Base-by-base conservation (phyloP, 2,888 invertebrate species). In the Argyresthia albistria region DNA sequence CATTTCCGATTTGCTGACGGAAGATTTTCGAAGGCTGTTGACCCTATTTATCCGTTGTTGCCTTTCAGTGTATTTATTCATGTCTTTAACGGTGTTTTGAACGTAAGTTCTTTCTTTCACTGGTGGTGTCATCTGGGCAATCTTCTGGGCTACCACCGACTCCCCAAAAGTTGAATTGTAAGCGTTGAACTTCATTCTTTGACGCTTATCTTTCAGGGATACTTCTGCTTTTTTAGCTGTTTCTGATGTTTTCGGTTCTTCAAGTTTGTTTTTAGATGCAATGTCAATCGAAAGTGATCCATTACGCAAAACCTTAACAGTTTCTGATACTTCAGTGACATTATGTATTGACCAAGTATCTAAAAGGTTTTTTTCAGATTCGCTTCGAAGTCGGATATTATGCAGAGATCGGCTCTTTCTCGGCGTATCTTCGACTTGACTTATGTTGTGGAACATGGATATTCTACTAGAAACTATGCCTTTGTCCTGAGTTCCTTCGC, bases 401-500 rank as follows among this genome's bases (percentile, higher is more conserved):
- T 76, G 69, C 66, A 77, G 65, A 35, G 80, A 80, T 58, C 70
- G 68, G 58, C 73, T 70, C 54, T 59, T 58, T 67, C 68, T 71
- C 25, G 75, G 64, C 53, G 71, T 54, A 39, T 76, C 73, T 61
- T 83, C 81, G n/a, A 75, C 73, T 54, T 76, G 70, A 12, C 84
- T 76, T 64, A 83, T 76, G 47, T 70, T 81, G 63, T 84, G 84
- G 53, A 80, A 87, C 57, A 87, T 61, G 52, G 82, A 79, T 70
- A 87, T 83, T 48, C 87, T 78, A 76, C 83, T 86, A 65, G 82
- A 86, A 49, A 87, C 87, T 59, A 87, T 67, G 58, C 87, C 87
- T 63, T 69, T 80, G 58, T 83, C 87, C 50, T 70, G 72, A 59
- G 65, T 71, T 50, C 67, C 65, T 59, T 63, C 67, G 53, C 60